Evolutionary conservation across 2,888 invertebrate genomes (phyloP).

Genomic region (Elmis aenea): DNA sequence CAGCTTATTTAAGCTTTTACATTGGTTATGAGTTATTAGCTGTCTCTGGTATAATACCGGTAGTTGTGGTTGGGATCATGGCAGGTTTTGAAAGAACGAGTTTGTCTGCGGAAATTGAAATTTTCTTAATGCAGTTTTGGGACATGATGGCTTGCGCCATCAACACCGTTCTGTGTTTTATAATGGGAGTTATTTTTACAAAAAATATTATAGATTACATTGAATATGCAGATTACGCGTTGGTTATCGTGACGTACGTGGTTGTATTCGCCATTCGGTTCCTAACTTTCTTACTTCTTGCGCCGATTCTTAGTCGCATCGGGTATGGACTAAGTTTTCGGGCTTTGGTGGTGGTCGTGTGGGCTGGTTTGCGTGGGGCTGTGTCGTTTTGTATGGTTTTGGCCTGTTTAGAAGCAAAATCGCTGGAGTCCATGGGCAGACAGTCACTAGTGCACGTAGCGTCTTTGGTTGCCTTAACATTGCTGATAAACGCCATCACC

Average conservation of each 20-base stretch:
- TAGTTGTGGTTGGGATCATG: constrained; percentile 11
- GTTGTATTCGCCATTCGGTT: constrained; percentile 4
- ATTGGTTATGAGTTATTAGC: constrained; percentile 4
- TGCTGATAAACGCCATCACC: constrained; percentile 12
- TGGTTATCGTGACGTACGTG: constrained; percentile 9
- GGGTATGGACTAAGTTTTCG: constrained; percentile 13
- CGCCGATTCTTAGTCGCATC: constrained; percentile 13
- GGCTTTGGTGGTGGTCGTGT: constrained; percentile 10
- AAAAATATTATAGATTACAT: not conserved
- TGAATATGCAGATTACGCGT: constrained; percentile 1
- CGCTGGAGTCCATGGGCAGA: not conserved
- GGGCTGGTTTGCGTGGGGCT: constrained; percentile 11
- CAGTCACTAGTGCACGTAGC: constrained; percentile 9
- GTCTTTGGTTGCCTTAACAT: constrained; percentile 8
- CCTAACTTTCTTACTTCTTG: constrained; percentile 4
- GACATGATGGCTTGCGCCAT: constrained; percentile 4
- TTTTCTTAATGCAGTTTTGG: constrained; percentile 10
- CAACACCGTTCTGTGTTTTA: constrained; percentile 7
- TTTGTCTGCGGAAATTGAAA: constrained; percentile 7
- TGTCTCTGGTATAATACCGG: constrained; percentile 7
- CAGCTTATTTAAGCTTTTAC: constrained; percentile 7
- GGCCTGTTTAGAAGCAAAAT: constrained; percentile 3
- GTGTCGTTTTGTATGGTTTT: constrained; percentile 11
- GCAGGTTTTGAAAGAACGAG: constrained; percentile 11
- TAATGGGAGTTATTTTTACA: constrained; percentile 5